Percentiles rank a stretch among this genome's conserved stretches.
These are phyloP conservation scores for Danio aesculapii DNA, from an alignment of 2,797 vertebrate species.

Conservation along the genomic window DNA sequence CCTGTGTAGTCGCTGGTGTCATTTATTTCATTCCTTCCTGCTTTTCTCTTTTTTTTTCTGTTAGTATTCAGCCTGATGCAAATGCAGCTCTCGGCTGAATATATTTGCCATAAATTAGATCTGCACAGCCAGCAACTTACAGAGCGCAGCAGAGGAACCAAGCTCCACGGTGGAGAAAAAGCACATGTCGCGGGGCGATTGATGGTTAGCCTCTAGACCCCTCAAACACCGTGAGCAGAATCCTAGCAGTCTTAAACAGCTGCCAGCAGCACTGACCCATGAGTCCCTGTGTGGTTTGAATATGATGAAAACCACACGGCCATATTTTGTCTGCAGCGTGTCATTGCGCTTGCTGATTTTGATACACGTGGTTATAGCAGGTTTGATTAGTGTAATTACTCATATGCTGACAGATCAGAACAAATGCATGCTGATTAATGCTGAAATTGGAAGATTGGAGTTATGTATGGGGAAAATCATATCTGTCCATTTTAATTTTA, in stretches of 20 bases:
- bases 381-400: conserved; percentile 38
- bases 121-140: conserved; percentile 39
- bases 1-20: neutral
- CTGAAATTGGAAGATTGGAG: neutral
- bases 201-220: conserved; percentile 56
- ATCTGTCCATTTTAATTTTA: neutral
- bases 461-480: neutral
- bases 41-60: neutral
- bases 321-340: conserved; percentile 9
- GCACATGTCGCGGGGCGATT: conserved; percentile 37
- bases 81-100: conserved; percentile 41
- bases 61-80: conserved; percentile 33
- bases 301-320: conserved; percentile 22
- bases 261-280: conserved; percentile 32
- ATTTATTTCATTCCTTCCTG: conserved; percentile 5
- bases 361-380: neutral
- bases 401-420: neutral
- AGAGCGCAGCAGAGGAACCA: conserved; percentile 41
- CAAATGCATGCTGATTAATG: conserved; percentile 6
- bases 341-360: neutral
- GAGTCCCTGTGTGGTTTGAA: conserved; percentile 18
- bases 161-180: conserved; percentile 38
- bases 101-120: conserved; percentile 58
- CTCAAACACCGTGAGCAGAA: conserved; percentile 49
- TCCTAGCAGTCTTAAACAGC: conserved; percentile 33